phyloP scores from a whole-genome alignment of 2,888 invertebrate species.

The Meteorus cinctellus region DNA sequence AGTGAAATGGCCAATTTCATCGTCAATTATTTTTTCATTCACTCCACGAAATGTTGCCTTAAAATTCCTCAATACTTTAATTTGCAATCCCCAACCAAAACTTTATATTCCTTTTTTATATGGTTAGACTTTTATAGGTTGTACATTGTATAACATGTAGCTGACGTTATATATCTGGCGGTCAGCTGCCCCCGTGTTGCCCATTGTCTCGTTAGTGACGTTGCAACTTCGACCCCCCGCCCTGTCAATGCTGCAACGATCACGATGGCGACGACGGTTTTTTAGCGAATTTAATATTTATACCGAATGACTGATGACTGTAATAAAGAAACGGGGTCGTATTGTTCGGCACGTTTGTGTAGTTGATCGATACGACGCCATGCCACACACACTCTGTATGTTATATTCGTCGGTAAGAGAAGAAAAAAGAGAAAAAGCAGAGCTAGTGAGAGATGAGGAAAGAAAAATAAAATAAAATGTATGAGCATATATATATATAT shows the following conservation, averaged over 20 bases:
- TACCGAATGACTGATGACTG: conserved; percentile 73
- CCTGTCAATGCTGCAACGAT: conserved; percentile 44
- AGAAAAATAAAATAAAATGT: background rate
- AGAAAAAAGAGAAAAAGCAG: conserved; percentile 16
- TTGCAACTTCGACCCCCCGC: conserved; percentile 70
- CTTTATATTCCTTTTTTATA: background rate
- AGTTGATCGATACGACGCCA: conserved; percentile 70
- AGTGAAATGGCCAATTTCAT: too few relatives aligned
- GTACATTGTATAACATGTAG: background rate
- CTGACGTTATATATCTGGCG: conserved; percentile 48
- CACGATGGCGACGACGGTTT: conserved; percentile 57
- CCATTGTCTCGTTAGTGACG: conserved; percentile 64
- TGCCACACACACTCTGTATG: conserved; percentile 11
- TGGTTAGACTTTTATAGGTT: background rate
- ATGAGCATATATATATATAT: background rate
- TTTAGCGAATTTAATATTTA: conserved; percentile 74
- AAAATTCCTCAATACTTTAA: background rate
- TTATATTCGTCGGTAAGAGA: conserved; percentile 41
- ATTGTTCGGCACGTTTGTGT: conserved; percentile 72
- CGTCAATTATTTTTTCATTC: background rate
- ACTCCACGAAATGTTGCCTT: background rate
- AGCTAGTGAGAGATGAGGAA: background rate
- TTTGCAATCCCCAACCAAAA: conserved; percentile 13
- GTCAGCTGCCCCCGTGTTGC: conserved; percentile 65
- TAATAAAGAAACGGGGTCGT: conserved; percentile 70